Conservation (phyloP, 2,797 vertebrate species). For the Crenuchus spilurus region DNA sequence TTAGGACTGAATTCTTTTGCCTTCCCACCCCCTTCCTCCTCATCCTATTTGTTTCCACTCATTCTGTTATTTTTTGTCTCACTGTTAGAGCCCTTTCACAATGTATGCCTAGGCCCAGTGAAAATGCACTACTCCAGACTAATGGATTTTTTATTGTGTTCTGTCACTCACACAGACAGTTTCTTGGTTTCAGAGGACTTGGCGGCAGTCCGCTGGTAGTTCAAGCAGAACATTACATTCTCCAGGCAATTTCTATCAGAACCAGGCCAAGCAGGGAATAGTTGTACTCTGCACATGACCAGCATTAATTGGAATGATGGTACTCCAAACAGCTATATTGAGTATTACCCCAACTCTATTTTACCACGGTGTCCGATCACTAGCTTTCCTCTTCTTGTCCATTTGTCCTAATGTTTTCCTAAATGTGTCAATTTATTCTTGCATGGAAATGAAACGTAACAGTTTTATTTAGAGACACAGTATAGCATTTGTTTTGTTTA, state of each 20-base stretch:
- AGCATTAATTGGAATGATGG: slow-evolving; percentile 55
- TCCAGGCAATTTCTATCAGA: slow-evolving; percentile 57
- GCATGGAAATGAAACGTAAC: no score
- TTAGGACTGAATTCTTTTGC: slow-evolving; percentile 41
- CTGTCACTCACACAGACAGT: slow-evolving; percentile 54
- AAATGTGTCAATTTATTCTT: no score
- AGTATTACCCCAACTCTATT: background rate
- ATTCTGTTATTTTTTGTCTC: slow-evolving; percentile 24
- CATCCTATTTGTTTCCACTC: slow-evolving; percentile 29
- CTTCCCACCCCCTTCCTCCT: background rate
- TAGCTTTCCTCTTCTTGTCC: background rate
- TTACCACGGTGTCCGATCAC: background rate
- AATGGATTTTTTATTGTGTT: slow-evolving; percentile 58
- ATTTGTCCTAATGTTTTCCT: no score
- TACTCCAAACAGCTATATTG: slow-evolving; percentile 31
- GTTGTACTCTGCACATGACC: slow-evolving; percentile 46
- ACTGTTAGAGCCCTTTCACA: slow-evolving; percentile 24
- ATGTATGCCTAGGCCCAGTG: slow-evolving; percentile 43
- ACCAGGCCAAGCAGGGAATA: slow-evolving; percentile 44
- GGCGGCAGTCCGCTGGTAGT: slow-evolving; percentile 50
- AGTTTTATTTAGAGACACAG: no score
- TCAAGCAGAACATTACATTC: slow-evolving; percentile 61
- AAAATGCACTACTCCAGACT: slow-evolving; percentile 50
- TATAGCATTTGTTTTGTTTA: no score
- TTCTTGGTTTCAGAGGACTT: slow-evolving; percentile 46